Base-by-base conservation (phyloP, 2,888 invertebrate genomes). In the Tetanocera ferruginea region DNA sequence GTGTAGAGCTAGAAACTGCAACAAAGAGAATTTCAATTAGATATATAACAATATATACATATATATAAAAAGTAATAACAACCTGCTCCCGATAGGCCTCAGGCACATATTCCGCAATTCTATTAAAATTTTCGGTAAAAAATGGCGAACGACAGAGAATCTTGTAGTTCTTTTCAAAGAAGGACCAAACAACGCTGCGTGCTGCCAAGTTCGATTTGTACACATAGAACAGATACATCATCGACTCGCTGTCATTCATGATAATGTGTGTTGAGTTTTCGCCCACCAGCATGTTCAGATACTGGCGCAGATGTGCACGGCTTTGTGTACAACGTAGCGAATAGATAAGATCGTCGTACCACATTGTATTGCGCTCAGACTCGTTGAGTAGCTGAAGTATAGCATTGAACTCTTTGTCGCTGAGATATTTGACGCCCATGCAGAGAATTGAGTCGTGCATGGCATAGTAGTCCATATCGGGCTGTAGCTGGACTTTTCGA, bases 321-420 rank as follows among this genome's bases (percentile, higher is more conserved):
- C 83, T 84, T 76, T 86, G 83, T 0, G 85, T 86, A 76, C 88
- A 88, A 11, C 87, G 86, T 49, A 88, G 74, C 8, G 87, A 80
- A 67, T 86, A 87, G 6, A 87, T 83, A n/a, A 88, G 79, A 76
- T 88, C 89, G 34, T 88, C 86, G 25, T 83, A 85, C 23, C 76
- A 82, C 0, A 76, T 60, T 0, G 85, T 78, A 11, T 81, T 81
- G 0, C 80, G 81, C 37, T 85, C 84, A 0, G 82, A 76, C 0
- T 75, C 73, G 5, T 81, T 31, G 2, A 88, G 67, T 37, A 83
- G 64, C 0, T 80, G 80, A 31, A 88, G 76, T 0, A 88, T 76
- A 3, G 79, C 80, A 5, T 80, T 77, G 37, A 88, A 89, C 49
- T 88, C 86, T 0, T 83, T 83, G 34, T 84, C 83, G 23, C 79